These are phyloP conservation scores for Xenopus petersii DNA, from an alignment of 2,797 vertebrate genomes.

Conservation along the genomic window DNA sequence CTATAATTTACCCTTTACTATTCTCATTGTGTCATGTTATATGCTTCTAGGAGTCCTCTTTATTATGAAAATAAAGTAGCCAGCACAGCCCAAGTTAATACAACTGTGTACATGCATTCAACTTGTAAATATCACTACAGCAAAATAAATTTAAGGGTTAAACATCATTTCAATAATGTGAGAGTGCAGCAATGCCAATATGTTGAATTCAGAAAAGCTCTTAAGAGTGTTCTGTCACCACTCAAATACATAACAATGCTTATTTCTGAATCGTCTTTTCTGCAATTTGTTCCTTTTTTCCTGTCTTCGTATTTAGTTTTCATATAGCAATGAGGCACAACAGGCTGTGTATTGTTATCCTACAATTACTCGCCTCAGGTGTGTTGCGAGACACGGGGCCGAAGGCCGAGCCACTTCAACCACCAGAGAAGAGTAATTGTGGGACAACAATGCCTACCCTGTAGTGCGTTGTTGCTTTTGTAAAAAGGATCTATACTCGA, in stretches of 20 bases:
- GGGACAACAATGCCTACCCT: slow-evolving; percentile 40
- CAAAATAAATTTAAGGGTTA: slow-evolving; percentile 11
- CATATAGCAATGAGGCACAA: slow-evolving; percentile 40
- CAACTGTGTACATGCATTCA: no score
- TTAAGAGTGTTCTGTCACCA: slow-evolving; percentile 42
- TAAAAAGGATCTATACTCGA: slow-evolving; percentile 30
- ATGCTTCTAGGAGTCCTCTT: no score
- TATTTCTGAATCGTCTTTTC: slow-evolving; percentile 48
- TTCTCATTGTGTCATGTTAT: no score
- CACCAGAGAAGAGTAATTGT: slow-evolving; percentile 47
- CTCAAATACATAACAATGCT: slow-evolving; percentile 48
- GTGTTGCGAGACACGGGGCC: slow-evolving; percentile 41
- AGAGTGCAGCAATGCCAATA: slow-evolving; percentile 44
- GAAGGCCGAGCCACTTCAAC: slow-evolving; percentile 48
- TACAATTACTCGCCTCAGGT: slow-evolving; percentile 5
- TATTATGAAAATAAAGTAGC: no score
- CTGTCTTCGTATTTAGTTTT: slow-evolving; percentile 45
- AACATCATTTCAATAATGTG: slow-evolving; percentile 33
- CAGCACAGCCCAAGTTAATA: no score
- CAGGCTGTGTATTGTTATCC: slow-evolving; percentile 9
- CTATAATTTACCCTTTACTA: no score
- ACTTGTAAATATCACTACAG: no score
- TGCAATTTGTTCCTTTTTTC: slow-evolving; percentile 48
- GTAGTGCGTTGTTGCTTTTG: slow-evolving; percentile 13
- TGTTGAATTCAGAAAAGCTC: slow-evolving; percentile 42